Evolutionary conservation across 2,888 invertebrate species (phyloP), one percentile per base, ranked within the genome.

Genomic region (Orthosia gracilis): DNA sequence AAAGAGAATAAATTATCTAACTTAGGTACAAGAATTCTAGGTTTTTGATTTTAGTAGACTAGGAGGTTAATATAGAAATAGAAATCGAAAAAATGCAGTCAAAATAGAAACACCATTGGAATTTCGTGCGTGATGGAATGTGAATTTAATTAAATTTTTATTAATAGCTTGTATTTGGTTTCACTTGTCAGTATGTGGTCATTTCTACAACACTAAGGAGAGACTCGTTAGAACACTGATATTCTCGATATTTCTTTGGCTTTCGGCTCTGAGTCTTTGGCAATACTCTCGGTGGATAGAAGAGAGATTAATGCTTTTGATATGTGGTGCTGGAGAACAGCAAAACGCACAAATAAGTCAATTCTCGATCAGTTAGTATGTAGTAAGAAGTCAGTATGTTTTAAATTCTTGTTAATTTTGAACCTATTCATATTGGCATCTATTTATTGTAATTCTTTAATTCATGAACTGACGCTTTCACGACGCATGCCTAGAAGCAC

Each of bases 81-180:
- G 9, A n/a, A 23, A n/a, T 78, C 7, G 31, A 0, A 45, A 52
- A 57, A 78, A 58, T 69, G 26, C 21, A 18, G 69, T 21, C 5
- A 9, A 26, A 26, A 21, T 77, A 50, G 26, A 26, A 50, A 50
- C 13, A 4, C 15, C 15, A 50, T 50, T 50, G n/a, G 13, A 26
- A 77, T 69, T 52, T 47, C 18, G 15, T 50, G 31, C 47, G 45
- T 52, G 52, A 31, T 21, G n/a, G 26, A 47, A 74, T 74, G 12
- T 47, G 12, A 47, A 61, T 47, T 74, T 45, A 52, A 50, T 74
- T 5, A 21, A 31, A 66, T 69, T 26, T 77, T 57, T 69, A 17
- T 57, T 69, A 17, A 21, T 21, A 17, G 23, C 3, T 18, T 47
- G 21, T 45, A 21, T 45, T 58, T 17, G 54, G 17, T 40, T 65